Conservation (phyloP, 2,113 vertebrate genomes). For the Melanerpes formicivorus region DNA sequence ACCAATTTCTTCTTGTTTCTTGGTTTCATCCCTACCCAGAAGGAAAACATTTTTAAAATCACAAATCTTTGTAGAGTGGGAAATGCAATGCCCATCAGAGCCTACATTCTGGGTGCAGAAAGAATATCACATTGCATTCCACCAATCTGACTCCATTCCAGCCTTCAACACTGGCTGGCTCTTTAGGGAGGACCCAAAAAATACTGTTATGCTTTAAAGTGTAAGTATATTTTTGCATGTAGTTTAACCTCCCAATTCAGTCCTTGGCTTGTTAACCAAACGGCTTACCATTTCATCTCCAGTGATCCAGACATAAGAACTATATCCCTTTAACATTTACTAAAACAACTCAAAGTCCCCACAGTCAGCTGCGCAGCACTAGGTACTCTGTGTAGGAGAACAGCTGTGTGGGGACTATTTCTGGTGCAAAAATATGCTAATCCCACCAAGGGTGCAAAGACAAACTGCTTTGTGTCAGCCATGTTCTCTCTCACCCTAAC, state of each 20-base stretch:
- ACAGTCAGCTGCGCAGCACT: too few species aligned
- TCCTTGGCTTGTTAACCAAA: not conserved
- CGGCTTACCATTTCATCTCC: not conserved
- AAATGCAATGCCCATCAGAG: not conserved
- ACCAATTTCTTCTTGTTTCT: not conserved
- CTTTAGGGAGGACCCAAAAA: not conserved
- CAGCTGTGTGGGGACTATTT: rapidly evolving
- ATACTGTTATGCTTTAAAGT: not conserved
- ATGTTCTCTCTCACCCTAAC: not conserved
- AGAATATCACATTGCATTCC: not conserved
- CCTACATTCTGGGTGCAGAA: rapidly evolving
- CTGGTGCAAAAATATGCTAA: not conserved
- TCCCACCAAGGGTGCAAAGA: not conserved
- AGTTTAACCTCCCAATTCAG: not conserved
- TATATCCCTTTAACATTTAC: not conserved
- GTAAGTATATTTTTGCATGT: not conserved
- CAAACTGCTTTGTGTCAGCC: rapidly evolving
- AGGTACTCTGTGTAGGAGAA: not conserved
- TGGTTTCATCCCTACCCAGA: not conserved
- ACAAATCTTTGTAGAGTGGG: rapidly evolving
- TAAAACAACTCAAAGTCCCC: not conserved
- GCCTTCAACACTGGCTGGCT: not conserved
- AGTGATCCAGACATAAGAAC: not conserved
- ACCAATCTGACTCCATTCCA: rapidly evolving
- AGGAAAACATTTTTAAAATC: not conserved